Evolutionary conservation across 1,140 invertebrate genomes (phyloP).

Genomic region (Eurytemora carolleeae): DNA sequence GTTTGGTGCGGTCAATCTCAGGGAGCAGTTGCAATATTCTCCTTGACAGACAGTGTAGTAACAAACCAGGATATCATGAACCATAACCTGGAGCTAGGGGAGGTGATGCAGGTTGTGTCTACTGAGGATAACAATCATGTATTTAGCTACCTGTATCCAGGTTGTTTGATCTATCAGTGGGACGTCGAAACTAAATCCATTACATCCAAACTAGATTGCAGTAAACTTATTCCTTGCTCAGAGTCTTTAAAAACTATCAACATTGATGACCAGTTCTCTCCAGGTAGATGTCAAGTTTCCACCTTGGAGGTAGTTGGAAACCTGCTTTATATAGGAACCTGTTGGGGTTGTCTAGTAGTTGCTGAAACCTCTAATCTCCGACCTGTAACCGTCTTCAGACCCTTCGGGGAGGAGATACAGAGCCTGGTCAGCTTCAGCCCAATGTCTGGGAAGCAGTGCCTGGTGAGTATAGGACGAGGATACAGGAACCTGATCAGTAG

Average conservation of each 20-base stretch:
- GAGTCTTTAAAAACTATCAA: constrained; percentile 76
- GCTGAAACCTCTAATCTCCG: constrained; percentile 53
- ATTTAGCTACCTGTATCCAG: constrained; percentile 55
- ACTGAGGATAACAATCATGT: background rate
- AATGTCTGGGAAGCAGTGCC: background rate
- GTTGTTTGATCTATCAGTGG: constrained; percentile 69
- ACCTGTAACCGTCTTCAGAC: constrained; percentile 70
- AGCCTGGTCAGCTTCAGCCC: constrained; percentile 24
- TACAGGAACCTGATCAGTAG: background rate
- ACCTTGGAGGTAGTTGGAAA: constrained; percentile 46
- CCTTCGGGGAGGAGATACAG: constrained; percentile 60
- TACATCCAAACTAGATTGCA: constrained; percentile 60
- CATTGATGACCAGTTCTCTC: constrained; percentile 63
- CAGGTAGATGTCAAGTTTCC: constrained; percentile 58
- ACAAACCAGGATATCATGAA: constrained; percentile 37
- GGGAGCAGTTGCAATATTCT: constrained; percentile 48
- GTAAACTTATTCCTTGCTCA: constrained; percentile 70
- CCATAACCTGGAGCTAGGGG: constrained; percentile 40
- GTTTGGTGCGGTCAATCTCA: constrained; percentile 54
- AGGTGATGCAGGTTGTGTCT: constrained; percentile 22
- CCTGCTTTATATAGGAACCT: constrained; percentile 61
- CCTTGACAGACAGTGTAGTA: constrained; percentile 36
- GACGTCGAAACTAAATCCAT: constrained; percentile 41
- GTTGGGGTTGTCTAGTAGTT: constrained; percentile 73
- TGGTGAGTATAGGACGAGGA: background rate